phyloP scores from a whole-genome alignment of 1,140 invertebrate genomes.

The Saccostrea echinata region DNA sequence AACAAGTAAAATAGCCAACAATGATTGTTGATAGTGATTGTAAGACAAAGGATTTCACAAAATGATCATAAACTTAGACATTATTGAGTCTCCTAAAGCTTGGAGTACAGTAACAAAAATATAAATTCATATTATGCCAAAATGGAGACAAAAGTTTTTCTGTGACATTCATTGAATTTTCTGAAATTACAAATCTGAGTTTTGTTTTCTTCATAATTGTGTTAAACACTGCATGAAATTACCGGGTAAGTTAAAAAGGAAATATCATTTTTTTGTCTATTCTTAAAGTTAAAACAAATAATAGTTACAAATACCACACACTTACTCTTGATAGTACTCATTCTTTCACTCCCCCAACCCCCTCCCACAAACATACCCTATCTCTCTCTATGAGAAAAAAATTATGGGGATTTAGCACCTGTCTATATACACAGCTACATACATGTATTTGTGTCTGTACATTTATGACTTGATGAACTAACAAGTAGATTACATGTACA shows the following conservation, averaged over 20 bases:
- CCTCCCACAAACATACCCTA: too few species aligned
- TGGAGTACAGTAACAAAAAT: not conserved
- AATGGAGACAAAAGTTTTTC: not conserved
- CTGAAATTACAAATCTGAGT: not conserved
- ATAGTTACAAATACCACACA: not conserved
- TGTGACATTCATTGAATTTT: not conserved
- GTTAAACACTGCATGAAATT: too few species aligned
- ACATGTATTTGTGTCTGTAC: not conserved
- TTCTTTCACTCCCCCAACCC: not conserved
- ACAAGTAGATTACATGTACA: not conserved
- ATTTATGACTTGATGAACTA: not conserved
- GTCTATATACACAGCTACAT: slow-evolving; percentile 13
- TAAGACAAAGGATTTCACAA: slow-evolving; percentile 2
- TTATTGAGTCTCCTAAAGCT: not conserved
- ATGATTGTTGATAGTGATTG: not conserved
- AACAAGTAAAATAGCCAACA: slow-evolving; percentile 10
- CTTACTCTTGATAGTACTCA: not conserved
- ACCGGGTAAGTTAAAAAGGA: not conserved
- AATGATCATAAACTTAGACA: not conserved
- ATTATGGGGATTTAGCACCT: not conserved
- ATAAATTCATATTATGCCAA: not conserved
- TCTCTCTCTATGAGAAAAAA: not conserved
- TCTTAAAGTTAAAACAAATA: not conserved
- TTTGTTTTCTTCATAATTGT: not conserved
- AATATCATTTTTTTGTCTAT: not conserved